phyloP scores from a whole-genome alignment of 2,797 vertebrate genomes.

The Sebastiscus albofasciatus region DNA sequence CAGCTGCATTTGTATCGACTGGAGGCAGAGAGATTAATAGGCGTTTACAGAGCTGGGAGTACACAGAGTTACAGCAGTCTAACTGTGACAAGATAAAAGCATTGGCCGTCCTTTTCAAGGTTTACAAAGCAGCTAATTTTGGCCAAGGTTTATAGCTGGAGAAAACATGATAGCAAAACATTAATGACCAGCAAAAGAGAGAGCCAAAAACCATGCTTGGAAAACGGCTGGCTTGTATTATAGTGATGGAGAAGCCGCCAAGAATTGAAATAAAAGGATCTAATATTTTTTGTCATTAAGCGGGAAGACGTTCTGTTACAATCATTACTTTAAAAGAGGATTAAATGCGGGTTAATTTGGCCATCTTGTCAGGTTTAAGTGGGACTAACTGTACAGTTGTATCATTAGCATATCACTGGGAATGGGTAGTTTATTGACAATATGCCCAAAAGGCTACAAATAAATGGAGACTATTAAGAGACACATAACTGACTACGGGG shows the following conservation, averaged over 20 bases:
- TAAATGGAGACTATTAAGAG: neutral
- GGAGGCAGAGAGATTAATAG: neutral
- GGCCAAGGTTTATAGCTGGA: neutral
- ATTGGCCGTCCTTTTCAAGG: constrained; percentile 19
- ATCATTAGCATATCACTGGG: neutral
- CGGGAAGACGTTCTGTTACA: neutral
- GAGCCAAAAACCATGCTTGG: neutral
- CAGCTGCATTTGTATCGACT: constrained; percentile 15
- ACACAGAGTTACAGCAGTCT: constrained; percentile 10
- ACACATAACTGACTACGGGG: neutral
- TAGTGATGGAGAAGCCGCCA: neutral
- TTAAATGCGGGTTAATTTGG: neutral
- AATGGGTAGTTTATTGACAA: neutral
- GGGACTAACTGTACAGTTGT: neutral
- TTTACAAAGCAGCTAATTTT: constrained; percentile 12
- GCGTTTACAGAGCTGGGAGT: neutral
- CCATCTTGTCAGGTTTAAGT: neutral
- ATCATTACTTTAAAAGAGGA: neutral
- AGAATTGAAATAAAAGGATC: neutral
- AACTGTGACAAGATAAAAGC: constrained; percentile 26
- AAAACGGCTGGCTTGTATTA: neutral
- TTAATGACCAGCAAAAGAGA: neutral
- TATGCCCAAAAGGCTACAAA: neutral
- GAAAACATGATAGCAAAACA: neutral
- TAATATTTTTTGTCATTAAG: neutral